These are phyloP conservation scores for Aphis gossypii DNA, from an alignment of 1,140 invertebrate genomes.

Conservation along the genomic window DNA sequence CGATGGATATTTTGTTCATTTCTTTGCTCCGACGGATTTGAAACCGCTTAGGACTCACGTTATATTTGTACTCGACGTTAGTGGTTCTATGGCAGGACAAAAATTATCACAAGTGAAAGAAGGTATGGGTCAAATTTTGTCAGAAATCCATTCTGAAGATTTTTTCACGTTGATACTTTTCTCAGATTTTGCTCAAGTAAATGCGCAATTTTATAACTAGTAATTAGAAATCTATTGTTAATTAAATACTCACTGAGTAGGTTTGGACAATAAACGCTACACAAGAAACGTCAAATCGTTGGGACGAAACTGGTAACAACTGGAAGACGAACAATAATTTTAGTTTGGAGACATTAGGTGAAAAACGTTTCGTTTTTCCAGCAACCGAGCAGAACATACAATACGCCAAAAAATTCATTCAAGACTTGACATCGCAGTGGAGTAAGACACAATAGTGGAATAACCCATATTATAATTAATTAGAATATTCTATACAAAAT, in stretches of 20 bases:
- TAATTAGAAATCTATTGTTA: background rate
- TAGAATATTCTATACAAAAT: background rate
- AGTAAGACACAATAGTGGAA: background rate
- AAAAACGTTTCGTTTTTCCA: slow-evolving; percentile 61
- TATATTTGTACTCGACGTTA: slow-evolving; percentile 76
- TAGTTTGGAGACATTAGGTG: background rate
- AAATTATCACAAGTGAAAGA: slow-evolving; percentile 73
- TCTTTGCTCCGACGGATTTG: slow-evolving; percentile 72
- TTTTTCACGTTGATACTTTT: slow-evolving; percentile 75
- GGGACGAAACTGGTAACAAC: background rate
- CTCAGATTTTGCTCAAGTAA: slow-evolving; percentile 63
- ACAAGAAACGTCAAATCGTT: slow-evolving; percentile 2
- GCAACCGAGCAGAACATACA: slow-evolving; percentile 68
- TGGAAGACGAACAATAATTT: background rate
- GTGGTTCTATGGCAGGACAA: slow-evolving; percentile 74
- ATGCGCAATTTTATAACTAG: background rate
- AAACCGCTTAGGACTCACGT: slow-evolving; percentile 73
- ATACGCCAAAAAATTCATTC: slow-evolving; percentile 69
- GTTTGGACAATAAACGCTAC: slow-evolving; percentile 48
- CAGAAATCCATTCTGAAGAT: slow-evolving; percentile 70
- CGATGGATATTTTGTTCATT: slow-evolving; percentile 81
- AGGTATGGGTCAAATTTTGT: slow-evolving; percentile 74
- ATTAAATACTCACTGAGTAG: background rate
- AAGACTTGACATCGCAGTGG: slow-evolving; percentile 63
- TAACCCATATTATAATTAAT: background rate